Evolutionary conservation across 53 echinoderm and acorn worm species (phyloP).

Genomic region (Crossaster papposus): DNA sequence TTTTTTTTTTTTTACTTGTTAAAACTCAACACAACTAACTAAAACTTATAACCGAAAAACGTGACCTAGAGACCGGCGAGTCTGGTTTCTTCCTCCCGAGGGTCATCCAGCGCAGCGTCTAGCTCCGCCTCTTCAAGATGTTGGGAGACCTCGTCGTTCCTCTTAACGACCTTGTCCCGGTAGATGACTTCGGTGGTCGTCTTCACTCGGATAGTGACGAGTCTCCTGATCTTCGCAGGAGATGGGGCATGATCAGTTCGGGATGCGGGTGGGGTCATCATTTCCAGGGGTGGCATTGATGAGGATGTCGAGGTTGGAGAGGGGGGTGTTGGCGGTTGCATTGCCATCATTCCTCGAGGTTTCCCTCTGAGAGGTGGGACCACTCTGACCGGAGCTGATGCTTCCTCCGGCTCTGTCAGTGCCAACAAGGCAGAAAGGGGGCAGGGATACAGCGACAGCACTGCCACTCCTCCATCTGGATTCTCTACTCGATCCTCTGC

Average conservation of each 20-base stretch:
- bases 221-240: not conserved
- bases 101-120: not conserved
- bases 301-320: too few relatives aligned
- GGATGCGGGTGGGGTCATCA: too few relatives aligned
- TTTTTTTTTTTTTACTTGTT: too few relatives aligned
- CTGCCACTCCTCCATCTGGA: not conserved
- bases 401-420: too few relatives aligned
- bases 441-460: slow-evolving; percentile 1
- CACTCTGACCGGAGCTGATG: too few relatives aligned
- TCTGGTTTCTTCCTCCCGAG: not conserved
- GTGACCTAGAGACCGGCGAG: not conserved
- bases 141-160: not conserved
- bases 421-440: slow-evolving; percentile 6
- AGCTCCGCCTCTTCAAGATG: not conserved
- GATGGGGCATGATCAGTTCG: not conserved
- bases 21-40: too few relatives aligned
- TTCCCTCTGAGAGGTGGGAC: not conserved
- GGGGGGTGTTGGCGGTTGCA: not conserved
- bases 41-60: too few relatives aligned
- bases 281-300: too few relatives aligned
- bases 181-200: not conserved
- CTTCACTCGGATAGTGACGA: not conserved
- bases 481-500: not conserved
- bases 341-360: slow-evolving; percentile 18
- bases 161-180: not conserved